Evolutionary conservation across 1,140 invertebrate genomes (phyloP), one percentile per base, ranked within the genome.

Genomic region (Megalopta genalis): DNA sequence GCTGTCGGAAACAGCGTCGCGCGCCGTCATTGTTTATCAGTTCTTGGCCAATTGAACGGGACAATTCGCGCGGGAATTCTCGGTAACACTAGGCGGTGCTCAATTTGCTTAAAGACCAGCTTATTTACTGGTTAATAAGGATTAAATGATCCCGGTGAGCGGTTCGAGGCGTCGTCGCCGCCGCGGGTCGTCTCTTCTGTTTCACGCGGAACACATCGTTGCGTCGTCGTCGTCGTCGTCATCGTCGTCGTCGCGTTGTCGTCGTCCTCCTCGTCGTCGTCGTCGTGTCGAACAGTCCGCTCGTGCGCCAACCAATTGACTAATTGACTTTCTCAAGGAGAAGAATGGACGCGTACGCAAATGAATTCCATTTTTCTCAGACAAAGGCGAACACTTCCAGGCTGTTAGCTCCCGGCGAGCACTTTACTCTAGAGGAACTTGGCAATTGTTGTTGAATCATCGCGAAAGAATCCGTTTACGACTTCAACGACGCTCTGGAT

Each of bases 61-160:
- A 69, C 54, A 79, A 85, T 81, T 67, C 72, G 62, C 73, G 52
- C 64, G 72, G 52, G 70, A 52, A 57, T 63, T 68, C 71, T 78
- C 62, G 37, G 54, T 77, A 57, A 39, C 37, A 18, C 46, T 14
- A 23, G 25, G 42, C 57, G 68, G 25, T 25, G 72, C 54, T 80
- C 67, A 80, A 86, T 86, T 85, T 86, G 80, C 80, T 82, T 80
- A 72, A 69, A 82, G 64, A 80, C 70, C 54, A 39, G 25, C 75
- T 83, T 74, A 85, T 82, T 70, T 66, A 59, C 7, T 25, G 72
- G 76, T 86, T 78, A 82, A 80, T 78, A 68, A 81, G 74, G 66
- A 82, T 84, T 77, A 82, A 88, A 79, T 67, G 80, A 72, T 67
- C 70, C 67, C 71, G 49, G 49, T 74, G 73, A 69, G 84, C 80